Evolutionary conservation across 2,113 vertebrate genomes (phyloP).

Genomic region (Burhinus oedicnemus): DNA sequence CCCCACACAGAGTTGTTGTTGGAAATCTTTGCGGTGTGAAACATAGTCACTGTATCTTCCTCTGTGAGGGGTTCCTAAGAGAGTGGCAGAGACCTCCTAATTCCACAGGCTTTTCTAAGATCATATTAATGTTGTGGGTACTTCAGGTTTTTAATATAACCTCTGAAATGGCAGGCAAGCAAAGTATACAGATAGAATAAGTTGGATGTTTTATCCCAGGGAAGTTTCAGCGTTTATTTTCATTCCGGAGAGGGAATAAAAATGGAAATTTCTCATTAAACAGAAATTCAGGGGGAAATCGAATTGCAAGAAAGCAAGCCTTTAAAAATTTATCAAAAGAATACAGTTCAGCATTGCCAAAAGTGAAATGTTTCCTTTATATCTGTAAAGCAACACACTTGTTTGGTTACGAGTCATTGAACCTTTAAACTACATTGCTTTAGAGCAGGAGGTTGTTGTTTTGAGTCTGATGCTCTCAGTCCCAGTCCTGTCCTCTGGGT

Average conservation of each 20-base stretch:
- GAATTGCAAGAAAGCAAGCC: neutral
- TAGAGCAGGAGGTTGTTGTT: neutral
- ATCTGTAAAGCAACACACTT: neutral
- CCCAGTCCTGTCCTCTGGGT: neutral
- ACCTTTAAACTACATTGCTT: neutral
- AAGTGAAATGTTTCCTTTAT: neutral
- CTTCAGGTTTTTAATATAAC: neutral
- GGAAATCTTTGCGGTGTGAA: neutral
- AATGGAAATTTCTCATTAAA: neutral
- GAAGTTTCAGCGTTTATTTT: neutral
- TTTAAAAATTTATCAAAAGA: neutral
- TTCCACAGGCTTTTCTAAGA: neutral
- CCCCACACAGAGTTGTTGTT: neutral
- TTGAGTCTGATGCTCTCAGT: neutral
- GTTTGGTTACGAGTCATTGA: neutral
- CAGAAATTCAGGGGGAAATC: neutral
- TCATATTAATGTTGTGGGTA: neutral
- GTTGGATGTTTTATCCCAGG: neutral
- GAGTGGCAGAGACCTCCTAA: neutral
- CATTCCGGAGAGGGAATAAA: neutral
- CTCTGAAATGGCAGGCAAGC: neutral
- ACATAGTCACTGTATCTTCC: neutral
- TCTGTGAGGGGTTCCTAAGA: neutral
- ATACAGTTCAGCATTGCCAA: neutral
- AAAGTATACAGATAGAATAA: neutral